Base-by-base conservation (phyloP, 2,113 vertebrate species). In the Cyanocitta stelleri region DNA sequence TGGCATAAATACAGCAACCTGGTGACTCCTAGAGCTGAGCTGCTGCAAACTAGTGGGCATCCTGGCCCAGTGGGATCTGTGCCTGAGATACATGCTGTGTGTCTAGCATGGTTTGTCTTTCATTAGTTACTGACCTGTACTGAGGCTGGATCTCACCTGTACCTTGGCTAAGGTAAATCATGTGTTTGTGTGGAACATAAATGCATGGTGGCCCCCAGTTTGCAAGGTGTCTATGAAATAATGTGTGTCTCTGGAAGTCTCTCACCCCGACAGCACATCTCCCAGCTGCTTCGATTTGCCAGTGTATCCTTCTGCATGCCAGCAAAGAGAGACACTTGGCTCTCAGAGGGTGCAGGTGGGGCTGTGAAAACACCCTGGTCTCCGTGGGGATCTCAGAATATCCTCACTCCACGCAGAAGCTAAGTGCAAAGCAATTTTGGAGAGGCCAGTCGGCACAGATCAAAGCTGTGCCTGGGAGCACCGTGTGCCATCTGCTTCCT, bases 191-290 rank as follows among this genome's bases (percentile, higher is more conserved):
- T 29, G 52, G 51, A 74, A 82, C 62, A 43, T 24, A 77, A 82
- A 54, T 6, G 66, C 0, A 0, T 64, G 73, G 44, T 16, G 22
- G 62, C 55, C 33, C 27, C 5, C 66, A 26, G 10, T 95, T 72
- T 72, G 52, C 61, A 35, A 64, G 73, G 15, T 68, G 64, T 26
- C 55, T 62, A 0, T 24, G 72, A 62, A 54, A 80, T 29, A 16
- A 54, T 19, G 23, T 2, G 2, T 43, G 30, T 64, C 37, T 55
- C 75, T 64, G 43, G 35, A 71, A 93, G 23, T 21, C 4, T 44
- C 24, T 46, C 11, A 4, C 41, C 20, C 17, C 1, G 30, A 17
- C 29, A 55, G 33, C 0, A 0, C 44, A 52, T 30, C n/a, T 44
- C 17, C 49, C 59, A 4, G 2, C 51, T 4, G 5, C n/a, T 63